Evolutionary conservation across 2,113 vertebrate species (phyloP).

Genomic region (Halichoerus grypus): DNA sequence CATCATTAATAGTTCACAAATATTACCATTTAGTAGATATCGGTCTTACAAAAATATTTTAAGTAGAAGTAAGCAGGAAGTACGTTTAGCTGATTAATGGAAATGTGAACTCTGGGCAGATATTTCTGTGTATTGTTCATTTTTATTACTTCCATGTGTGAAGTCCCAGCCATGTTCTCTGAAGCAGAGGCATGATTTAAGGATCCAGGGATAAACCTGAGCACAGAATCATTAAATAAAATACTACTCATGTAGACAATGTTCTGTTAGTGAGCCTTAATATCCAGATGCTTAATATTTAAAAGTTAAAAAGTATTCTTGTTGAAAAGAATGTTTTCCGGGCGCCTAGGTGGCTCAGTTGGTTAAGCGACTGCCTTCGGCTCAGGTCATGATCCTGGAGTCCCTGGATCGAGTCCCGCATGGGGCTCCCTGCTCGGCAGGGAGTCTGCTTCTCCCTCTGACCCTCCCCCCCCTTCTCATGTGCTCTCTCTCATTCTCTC

Average conservation of each 20-base stretch:
- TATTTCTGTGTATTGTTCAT: not conserved
- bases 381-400: too few species aligned
- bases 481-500: too few species aligned
- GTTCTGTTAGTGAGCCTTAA: not conserved
- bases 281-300: not conserved
- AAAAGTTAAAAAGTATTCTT: not conserved
- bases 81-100: not conserved
- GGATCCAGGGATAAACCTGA: not conserved
- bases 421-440: too few species aligned
- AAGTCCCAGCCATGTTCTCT: not conserved
- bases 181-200: not conserved
- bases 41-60: not conserved
- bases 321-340: not conserved
- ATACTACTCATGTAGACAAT: not conserved
- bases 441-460: too few species aligned
- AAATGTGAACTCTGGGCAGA: not conserved
- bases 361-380: too few species aligned
- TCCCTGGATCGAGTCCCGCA: too few species aligned
- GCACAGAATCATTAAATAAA: not conserved
- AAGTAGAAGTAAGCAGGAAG: not conserved
- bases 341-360: too few species aligned
- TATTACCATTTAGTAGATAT: not conserved
- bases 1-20: constrained; percentile 14
- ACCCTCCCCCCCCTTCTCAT: too few species aligned
- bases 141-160: not conserved